Evolutionary conservation across 2,113 vertebrate species (phyloP), one percentile per base, ranked within the genome.

Genomic region (Cephalopterus ornatus): DNA sequence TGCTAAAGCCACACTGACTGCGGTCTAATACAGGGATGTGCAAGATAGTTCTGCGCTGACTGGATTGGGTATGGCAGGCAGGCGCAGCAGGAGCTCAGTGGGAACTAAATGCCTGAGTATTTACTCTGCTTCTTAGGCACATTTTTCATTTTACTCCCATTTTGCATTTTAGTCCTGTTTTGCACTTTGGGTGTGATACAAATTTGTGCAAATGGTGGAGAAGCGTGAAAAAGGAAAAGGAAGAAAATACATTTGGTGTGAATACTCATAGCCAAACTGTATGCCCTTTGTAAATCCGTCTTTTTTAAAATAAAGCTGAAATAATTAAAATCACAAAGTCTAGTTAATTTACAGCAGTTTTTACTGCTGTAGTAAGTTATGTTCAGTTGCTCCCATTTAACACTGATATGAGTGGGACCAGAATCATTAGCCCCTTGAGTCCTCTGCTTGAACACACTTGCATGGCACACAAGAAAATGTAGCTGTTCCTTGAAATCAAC

Each of bases 401-500:
- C 42, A 22, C 11, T 80, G 46, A 35, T 74, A 52, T 49, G 39
- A 90, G 47, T 68, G 76, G 46, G 52, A 93, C 56, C 80, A 89
- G 61, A 94, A 82, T 89, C 76, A 32, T 37, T 84, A 78, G 42
- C 32, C 79, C 68, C 73, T 89, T 20, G 91, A 87, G 77, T 89
- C 41, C 20, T 68, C 26, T 81, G 14, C 77, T 81, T 87, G 61
- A 89, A 62, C 33, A 78, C 76, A 47, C 41, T 94, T 81, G 52
- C 24, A 58, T 22, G 58, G 53, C 56, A 91, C 66, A 65, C 80
- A 83, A 61, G 49, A 70, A 94, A 80, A 87, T 53, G 27, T 87
- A 75, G 52, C 73, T 89, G 41, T 82, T 95, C 79, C 93, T 95
- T 96, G 81, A 92, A 96, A 83, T 79, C 76, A 85, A 46, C 59